Percentiles rank a stretch among this genome's conserved stretches.
Evolutionary conservation across 2,797 vertebrate species (phyloP).

Genomic region (Sphaeramia orbicularis): DNA sequence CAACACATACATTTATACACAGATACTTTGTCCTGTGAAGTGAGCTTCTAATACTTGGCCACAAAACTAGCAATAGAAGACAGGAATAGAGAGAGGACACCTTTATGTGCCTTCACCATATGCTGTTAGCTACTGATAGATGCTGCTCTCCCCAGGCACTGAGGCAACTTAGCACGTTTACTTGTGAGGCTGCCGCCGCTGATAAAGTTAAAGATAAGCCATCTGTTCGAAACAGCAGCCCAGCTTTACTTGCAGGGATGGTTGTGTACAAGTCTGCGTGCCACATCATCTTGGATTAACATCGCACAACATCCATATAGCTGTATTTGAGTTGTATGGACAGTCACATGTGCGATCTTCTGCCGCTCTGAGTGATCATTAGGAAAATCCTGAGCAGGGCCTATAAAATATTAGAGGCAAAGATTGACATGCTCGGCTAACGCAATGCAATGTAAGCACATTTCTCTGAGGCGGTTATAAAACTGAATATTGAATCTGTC

Average conservation of each 20-base stretch:
- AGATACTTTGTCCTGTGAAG: constrained; percentile 65
- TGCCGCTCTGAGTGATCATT: constrained; percentile 26
- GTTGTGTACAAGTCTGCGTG: constrained; percentile 12
- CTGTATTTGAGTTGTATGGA: constrained; percentile 12
- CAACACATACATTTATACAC: constrained; percentile 12
- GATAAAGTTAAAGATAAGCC: constrained; percentile 79
- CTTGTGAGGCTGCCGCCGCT: constrained; percentile 50
- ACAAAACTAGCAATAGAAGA: constrained; percentile 36
- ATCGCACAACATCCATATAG: constrained; percentile 7
- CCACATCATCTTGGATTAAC: constrained; percentile 25
- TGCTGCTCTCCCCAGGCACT: constrained; percentile 63
- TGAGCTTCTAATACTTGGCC: constrained; percentile 74
- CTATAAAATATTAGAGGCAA: constrained; percentile 12
- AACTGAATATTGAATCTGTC: constrained; percentile 49
- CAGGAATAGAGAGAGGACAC: constrained; percentile 53
- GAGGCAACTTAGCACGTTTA: constrained; percentile 64
- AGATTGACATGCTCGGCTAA: constrained; percentile 14
- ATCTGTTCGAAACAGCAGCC: constrained; percentile 73
- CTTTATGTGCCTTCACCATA: constrained; percentile 75
- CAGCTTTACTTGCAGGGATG: constrained; percentile 29
- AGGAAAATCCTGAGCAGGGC: constrained; percentile 15
- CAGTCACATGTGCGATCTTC: constrained; percentile 27
- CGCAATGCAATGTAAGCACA: constrained; percentile 21
- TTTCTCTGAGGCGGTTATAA: constrained; percentile 22
- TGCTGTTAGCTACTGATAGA: constrained; percentile 76